Percentiles rank a stretch among this genome's conserved stretches.
Evolutionary conservation across 2,888 invertebrate species (phyloP).

Genomic region (Endomychus coccineus): DNA sequence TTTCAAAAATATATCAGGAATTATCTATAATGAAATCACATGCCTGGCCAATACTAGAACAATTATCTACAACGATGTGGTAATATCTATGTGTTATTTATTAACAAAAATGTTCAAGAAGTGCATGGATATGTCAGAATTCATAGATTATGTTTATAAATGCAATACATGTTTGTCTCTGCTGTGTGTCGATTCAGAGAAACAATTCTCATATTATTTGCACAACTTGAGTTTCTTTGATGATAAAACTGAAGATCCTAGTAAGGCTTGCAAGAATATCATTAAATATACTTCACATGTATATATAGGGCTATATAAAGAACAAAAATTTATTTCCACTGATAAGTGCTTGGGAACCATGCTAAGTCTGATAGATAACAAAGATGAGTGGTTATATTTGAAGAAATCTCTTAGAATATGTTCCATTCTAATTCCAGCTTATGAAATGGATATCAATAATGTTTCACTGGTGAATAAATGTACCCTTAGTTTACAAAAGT

Average conservation of each 20-base stretch:
- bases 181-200: neutral
- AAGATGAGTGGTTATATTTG: conserved; percentile 3
- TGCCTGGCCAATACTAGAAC: neutral
- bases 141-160: conserved; percentile 1
- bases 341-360: neutral
- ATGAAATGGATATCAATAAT: too few species aligned
- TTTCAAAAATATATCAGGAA: conserved; percentile 6
- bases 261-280: neutral
- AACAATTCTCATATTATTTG: conserved; percentile 7
- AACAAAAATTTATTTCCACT: conserved; percentile 4
- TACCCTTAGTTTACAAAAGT: too few species aligned
- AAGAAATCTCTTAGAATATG: conserved; percentile 8
- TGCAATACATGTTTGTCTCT: conserved; percentile 1
- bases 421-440: too few species aligned
- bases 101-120: conserved; percentile 6
- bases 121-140: conserved; percentile 1
- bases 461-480: too few species aligned
- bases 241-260: neutral
- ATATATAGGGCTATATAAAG: conserved; percentile 1
- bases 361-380: neutral
- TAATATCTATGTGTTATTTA: conserved; percentile 5
- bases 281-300: conserved; percentile 4
- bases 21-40: conserved; percentile 4
- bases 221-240: conserved; percentile 1
- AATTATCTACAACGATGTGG: neutral